Percentiles rank a stretch among this genome's conserved stretches.
Evolutionary conservation across 2,888 invertebrate species (phyloP).

Genomic region (Nemurella pictetii): DNA sequence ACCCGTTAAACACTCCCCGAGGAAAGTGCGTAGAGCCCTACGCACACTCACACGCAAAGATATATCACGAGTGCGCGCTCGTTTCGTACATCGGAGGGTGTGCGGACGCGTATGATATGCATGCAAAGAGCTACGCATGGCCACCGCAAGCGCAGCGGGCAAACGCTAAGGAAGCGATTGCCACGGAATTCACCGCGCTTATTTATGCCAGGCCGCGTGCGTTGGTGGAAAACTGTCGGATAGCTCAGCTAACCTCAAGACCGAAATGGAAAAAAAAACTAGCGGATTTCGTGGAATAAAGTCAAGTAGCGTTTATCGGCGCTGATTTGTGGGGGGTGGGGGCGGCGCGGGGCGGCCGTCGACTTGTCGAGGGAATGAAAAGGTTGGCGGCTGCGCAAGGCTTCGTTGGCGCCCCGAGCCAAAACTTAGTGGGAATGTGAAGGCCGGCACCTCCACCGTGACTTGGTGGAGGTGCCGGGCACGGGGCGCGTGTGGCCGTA

Average conservation of each 20-base stretch:
- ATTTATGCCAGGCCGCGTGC: not conserved
- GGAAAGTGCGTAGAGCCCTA: not conserved
- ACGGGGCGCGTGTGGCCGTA: no score
- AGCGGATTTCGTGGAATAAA: not conserved
- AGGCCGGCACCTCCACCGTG: not conserved
- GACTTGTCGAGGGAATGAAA: not conserved
- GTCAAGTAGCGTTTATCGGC: not conserved
- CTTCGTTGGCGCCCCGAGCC: not conserved
- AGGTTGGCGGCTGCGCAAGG: not conserved
- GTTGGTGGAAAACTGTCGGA: not conserved
- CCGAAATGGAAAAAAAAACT: not conserved
- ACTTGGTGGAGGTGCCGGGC: not conserved
- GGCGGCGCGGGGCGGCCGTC: not conserved
- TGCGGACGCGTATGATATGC: conserved; percentile 10
- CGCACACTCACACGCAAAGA: not conserved
- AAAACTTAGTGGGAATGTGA: not conserved
- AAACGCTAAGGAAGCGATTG: not conserved
- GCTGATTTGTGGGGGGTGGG: not conserved
- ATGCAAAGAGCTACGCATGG: conserved; percentile 1
- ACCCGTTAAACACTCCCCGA: conserved; percentile 13
- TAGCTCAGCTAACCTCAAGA: not conserved
- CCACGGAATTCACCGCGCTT: not conserved
- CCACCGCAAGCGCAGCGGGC: not conserved
- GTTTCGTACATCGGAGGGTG: not conserved
- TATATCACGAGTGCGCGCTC: not conserved